These are phyloP conservation scores for Sylvia borin DNA, from an alignment of 2,797 vertebrate genomes.

Conservation along the genomic window DNA sequence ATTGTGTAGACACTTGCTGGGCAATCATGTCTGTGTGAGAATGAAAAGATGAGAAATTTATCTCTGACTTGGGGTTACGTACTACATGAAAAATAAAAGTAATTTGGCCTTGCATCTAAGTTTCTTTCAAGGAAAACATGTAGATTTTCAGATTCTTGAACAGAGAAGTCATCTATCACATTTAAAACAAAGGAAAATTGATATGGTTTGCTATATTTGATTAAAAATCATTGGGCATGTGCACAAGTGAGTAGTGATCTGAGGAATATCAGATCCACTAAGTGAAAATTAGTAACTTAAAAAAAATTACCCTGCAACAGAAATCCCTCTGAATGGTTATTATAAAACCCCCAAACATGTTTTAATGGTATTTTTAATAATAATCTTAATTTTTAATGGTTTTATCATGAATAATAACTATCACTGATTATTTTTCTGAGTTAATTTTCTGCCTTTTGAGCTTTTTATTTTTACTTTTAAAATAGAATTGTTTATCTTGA, in stretches of 20 bases:
- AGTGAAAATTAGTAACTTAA: not conserved
- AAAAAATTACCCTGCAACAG: not conserved
- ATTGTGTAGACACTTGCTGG: not conserved
- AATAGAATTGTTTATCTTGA: not conserved
- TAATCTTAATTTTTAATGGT: not conserved
- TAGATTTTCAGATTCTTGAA: not conserved
- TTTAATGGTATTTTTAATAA: not conserved
- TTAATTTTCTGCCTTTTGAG: not conserved
- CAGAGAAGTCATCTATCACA: not conserved
- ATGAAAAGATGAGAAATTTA: not conserved
- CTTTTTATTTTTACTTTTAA: not conserved
- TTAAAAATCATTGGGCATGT: not conserved
- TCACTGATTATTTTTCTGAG: not conserved
- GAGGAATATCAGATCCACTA: not conserved
- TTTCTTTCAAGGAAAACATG: not conserved
- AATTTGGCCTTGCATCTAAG: not conserved
- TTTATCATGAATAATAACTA: not conserved
- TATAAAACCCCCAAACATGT: not conserved
- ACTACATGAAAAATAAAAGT: not conserved
- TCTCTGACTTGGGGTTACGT: not conserved
- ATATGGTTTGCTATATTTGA: not conserved
- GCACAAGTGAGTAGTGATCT: not conserved
- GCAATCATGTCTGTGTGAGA: not conserved
- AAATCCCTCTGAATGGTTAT: not conserved
- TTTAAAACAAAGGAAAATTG: slow-evolving; percentile 16